Evolutionary conservation across 2,113 vertebrate genomes (phyloP).

Genomic region (Xiphophorus maculatus): DNA sequence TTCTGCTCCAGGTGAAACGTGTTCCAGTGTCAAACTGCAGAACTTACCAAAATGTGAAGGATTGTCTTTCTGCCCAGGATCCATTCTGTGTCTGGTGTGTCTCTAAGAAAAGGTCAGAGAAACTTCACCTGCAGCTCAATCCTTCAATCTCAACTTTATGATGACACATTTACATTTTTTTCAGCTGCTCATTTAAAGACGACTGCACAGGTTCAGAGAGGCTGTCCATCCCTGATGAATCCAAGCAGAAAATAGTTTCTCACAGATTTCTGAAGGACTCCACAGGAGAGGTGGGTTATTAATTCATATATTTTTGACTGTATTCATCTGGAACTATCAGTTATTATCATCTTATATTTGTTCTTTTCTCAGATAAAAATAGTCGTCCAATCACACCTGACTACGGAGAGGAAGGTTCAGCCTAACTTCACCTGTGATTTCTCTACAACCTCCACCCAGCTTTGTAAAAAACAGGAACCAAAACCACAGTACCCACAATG

Average conservation of each 20-base stretch:
- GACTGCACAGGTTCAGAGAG: constrained; percentile 68
- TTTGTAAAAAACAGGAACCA: no score
- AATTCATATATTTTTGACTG: neutral
- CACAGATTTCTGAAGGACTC: constrained; percentile 26
- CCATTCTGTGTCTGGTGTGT: constrained; percentile 91
- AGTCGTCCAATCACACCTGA: no score
- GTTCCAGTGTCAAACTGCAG: constrained; percentile 83
- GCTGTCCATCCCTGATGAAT: constrained; percentile 65
- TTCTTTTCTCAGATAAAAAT: no score
- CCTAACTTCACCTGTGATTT: no score
- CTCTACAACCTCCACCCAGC: no score
- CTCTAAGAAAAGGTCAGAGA: constrained; percentile 53
- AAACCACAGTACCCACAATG: no score
- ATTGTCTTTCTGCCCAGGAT: constrained; percentile 87
- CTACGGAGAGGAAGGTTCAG: no score
- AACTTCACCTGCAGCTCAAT: neutral
- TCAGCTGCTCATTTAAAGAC: constrained; percentile 69
- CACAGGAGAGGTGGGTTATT: constrained; percentile 44
- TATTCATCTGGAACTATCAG: neutral
- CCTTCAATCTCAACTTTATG: neutral
- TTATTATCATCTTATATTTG: no score
- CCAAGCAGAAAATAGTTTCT: constrained; percentile 59
- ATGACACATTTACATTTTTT: neutral
- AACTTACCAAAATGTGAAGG: constrained; percentile 67
- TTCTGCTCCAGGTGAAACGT: constrained; percentile 83